Base-by-base conservation (phyloP, 2,113 vertebrate species). In the Oryzias curvinotus region DNA sequence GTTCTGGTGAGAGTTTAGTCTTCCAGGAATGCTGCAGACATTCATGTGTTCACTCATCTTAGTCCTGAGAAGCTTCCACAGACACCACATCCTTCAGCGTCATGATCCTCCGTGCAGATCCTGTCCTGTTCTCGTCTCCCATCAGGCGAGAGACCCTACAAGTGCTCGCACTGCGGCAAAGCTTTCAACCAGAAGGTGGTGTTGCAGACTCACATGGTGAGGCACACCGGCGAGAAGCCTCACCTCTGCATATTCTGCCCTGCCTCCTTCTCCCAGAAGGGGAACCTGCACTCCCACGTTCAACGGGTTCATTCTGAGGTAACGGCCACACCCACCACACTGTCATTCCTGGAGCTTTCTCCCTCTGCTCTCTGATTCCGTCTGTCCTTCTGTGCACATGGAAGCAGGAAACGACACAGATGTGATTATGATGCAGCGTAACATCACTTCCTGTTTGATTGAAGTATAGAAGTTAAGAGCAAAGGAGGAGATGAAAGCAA, bases 151-250 rank as follows among this genome's bases (percentile, higher is more conserved):
- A 92, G 97, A 58, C 97, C 97, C 0, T 99, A 94, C 55, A 96
- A 95, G 60, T 99, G 97, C 76, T 78, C 85, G 1, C 93, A 97
- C 48, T 99, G 97, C 49, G 92, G 95, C 36, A 99, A 98, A 83
- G 95, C 97, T 49, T 99, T 99, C 87, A 99, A 99, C 93, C 97
- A 99, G 93, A 99, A 99, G 92, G 97, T 97, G 87, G 97, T 97
- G 30, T 90, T 99, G 87, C 96, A 98, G 90, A 99, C 96, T 18
- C 97, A 99, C 81, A 98, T 98, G 97, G 93, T 96, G 67, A 94
- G 96, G 71, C 97, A 99, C 77, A 99, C 97, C 0, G 97, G 97
- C 10, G 97, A 98, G 87, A 98, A 98, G 77, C 97, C 97, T 14
- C 95, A 99, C 10, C 92, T 97, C 81, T 99, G 97, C 90, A 91